Evolutionary conservation across 2,113 vertebrate species (phyloP).

Genomic region (Pseudorectes ferrugineus): DNA sequence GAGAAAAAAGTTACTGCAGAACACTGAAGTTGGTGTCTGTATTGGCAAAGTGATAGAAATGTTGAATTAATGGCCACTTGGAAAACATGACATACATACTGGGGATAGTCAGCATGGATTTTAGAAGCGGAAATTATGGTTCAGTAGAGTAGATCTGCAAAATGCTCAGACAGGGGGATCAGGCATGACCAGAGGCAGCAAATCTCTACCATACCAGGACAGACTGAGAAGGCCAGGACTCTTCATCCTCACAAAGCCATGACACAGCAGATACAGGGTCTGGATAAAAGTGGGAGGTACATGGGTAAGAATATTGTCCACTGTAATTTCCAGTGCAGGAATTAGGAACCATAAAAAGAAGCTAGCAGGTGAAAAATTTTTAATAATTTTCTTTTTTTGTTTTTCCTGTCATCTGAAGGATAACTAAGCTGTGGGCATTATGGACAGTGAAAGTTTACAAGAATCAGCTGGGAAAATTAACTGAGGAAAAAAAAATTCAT

Average conservation of each 20-base stretch:
- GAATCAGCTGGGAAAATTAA: neutral
- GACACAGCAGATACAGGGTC: neutral
- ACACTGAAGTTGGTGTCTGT: neutral
- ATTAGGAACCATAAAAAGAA: neutral
- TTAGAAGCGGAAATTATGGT: neutral
- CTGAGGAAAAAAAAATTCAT: neutral
- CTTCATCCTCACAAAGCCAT: neutral
- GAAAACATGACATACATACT: neutral
- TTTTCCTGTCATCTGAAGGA: neutral
- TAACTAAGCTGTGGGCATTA: neutral
- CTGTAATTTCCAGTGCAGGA: neutral
- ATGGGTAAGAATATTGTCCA: neutral
- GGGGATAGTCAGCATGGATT: neutral
- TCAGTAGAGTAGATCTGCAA: neutral
- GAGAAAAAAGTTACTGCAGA: neutral
- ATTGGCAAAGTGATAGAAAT: neutral
- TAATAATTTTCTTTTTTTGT: neutral
- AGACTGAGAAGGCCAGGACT: neutral
- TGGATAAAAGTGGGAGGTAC: neutral
- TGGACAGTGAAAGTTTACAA: neutral
- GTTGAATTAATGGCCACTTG: neutral
- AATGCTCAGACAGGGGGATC: neutral
- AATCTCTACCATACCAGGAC: neutral
- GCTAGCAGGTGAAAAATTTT: neutral
- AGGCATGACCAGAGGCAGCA: neutral